Base-by-base conservation (phyloP, 2,113 vertebrate species). In the human (Homo sapiens) region DNA sequence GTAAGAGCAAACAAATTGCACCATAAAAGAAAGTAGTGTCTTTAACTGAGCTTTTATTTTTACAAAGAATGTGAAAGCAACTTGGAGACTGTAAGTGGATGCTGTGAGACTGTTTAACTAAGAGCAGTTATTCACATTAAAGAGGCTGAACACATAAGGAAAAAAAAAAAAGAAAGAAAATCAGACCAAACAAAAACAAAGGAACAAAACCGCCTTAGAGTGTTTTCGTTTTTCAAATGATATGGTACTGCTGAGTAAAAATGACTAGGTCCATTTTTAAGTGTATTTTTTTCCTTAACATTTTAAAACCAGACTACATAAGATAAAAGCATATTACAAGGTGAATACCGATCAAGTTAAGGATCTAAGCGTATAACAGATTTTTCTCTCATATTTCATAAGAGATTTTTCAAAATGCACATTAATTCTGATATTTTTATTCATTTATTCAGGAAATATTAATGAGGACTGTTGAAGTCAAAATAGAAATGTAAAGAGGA, bases 41-140 rank as follows among this genome's bases (percentile, higher is more conserved):
- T 89, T 81, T 96, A 88, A 94, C 75, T 4, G 70, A 86, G 93
- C 70, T 86, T 97, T 97, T 79, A 85, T 83, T 97, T 93, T 95
- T 57, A 68, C 57, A 88, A 81, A 97, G 85, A 59, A 72, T n/a
- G 6, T n/a, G 13, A 92, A 2, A 75, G 66, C 73, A 70, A 68
- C 40, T 76, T 22, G 18, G 45, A 32, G 4, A 57, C 88, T 9
- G 0, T 94, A 23, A 92, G 78, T 32, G 40, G 57, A 52, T 30
- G 18, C 35, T 27, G 3, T 84, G 81, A 86, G 52, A 59, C 40
- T 80, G 40, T 48, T 97, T 78, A 96, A 73, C 76, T 14, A 43
- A 38, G 45, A 85, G 52, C 3, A 59, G 35, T 89, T 78, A 82
- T 55, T 88, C 45, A 88, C 45, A 61, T 20, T 82, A 84, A 85